These are phyloP conservation scores for Teleiodes luculella DNA, from an alignment of 2,888 invertebrate genomes.

Conservation along the genomic window DNA sequence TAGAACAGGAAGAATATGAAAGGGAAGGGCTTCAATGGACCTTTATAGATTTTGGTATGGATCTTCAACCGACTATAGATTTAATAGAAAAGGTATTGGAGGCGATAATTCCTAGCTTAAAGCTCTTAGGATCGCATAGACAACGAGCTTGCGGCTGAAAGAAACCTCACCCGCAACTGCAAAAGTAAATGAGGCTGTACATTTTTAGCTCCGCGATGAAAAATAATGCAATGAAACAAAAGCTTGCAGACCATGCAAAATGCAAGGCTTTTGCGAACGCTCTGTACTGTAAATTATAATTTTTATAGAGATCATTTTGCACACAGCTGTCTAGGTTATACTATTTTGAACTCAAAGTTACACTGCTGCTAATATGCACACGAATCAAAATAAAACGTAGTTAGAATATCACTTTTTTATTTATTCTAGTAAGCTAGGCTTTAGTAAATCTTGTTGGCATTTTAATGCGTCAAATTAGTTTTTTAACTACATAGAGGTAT, in stretches of 20 bases:
- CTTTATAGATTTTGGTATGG: constrained; percentile 97
- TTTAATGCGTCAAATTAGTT: background rate
- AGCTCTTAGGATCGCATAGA: constrained; percentile 47
- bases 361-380: constrained; percentile 15
- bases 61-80: constrained; percentile 93
- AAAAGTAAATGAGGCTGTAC: constrained; percentile 46
- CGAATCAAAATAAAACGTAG: background rate
- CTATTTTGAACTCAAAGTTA: constrained; percentile 8
- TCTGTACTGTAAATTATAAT: background rate
- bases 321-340: constrained; percentile 11
- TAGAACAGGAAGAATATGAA: constrained; percentile 97
- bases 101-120: constrained; percentile 46
- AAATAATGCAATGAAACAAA: background rate
- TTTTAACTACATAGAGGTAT: background rate
- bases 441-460: background rate
- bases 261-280: background rate
- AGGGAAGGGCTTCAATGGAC: constrained; percentile 93
- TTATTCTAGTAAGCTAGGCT: background rate
- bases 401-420: background rate
- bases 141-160: constrained; percentile 55
- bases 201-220: constrained; percentile 28
- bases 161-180: constrained; percentile 50
- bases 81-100: constrained; percentile 91
- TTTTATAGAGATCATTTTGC: constrained; percentile 11
- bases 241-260: constrained; percentile 3